These are phyloP conservation scores for Gobius niger DNA, from an alignment of 2,113 vertebrate species.

Conservation along the genomic window DNA sequence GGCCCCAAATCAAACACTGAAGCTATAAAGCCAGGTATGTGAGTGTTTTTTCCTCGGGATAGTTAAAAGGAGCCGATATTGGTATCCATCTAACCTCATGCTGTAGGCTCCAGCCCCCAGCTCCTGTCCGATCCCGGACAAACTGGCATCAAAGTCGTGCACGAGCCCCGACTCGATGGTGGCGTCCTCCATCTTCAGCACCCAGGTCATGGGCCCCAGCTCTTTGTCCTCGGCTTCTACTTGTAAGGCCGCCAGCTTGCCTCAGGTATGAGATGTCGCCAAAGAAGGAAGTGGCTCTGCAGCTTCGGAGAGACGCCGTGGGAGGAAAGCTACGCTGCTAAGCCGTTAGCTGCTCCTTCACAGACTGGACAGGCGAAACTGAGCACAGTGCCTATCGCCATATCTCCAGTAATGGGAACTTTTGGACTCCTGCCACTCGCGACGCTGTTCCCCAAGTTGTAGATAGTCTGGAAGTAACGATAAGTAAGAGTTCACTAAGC, in stretches of 20 bases:
- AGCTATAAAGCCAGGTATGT: conserved; percentile 23
- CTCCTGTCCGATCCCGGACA: conserved; percentile 93
- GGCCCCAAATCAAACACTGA: conserved; percentile 12
- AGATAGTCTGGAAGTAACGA: conserved; percentile 18
- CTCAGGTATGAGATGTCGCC: conserved; percentile 52
- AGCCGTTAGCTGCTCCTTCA: conserved; percentile 58
- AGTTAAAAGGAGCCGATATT: conserved; percentile 3
- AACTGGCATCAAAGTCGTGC: conserved; percentile 93
- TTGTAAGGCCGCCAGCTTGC: conserved; percentile 76
- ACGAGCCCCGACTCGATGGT: conserved; percentile 90
- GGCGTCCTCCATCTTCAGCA: conserved; percentile 94
- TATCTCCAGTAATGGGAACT: conserved; percentile 35
- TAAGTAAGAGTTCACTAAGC: conserved; percentile 34
- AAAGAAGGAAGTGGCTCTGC: conserved; percentile 57
- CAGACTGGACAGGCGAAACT: conserved; percentile 54
- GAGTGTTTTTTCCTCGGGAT: background rate
- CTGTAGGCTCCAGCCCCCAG: conserved; percentile 93
- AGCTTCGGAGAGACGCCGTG: conserved; percentile 48
- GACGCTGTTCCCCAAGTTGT: conserved; percentile 20
- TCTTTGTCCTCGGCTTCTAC: conserved; percentile 79
- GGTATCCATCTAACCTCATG: conserved; percentile 83
- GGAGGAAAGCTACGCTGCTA: conserved; percentile 68
- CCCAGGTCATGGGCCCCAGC: conserved; percentile 88
- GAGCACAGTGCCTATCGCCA: conserved; percentile 51
- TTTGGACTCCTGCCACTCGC: conserved; percentile 13